These are phyloP conservation scores for Lophius americanus DNA, from an alignment of 2,797 vertebrate species.

Conservation along the genomic window DNA sequence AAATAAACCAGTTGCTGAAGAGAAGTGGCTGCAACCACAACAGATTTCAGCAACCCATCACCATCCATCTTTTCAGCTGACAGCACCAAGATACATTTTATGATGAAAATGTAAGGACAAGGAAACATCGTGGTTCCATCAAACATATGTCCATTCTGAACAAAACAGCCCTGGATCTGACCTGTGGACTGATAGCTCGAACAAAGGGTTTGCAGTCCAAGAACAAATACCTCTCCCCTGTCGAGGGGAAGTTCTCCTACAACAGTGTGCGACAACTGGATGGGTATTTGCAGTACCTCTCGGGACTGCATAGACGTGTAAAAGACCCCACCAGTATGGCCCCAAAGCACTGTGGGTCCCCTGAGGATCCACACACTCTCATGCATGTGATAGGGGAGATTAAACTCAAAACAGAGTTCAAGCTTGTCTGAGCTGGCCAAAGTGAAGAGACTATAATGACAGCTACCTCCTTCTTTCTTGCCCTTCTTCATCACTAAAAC, in stretches of 20 bases:
- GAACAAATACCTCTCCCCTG: constrained; percentile 76
- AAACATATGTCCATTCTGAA: constrained; percentile 78
- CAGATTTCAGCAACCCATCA: constrained; percentile 68
- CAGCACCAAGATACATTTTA: constrained; percentile 79
- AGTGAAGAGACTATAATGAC: constrained; percentile 83
- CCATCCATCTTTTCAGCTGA: constrained; percentile 61
- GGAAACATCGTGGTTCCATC: constrained; percentile 82
- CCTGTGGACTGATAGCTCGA: constrained; percentile 47
- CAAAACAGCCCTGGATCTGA: constrained; percentile 75
- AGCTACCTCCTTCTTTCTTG: constrained; percentile 35
- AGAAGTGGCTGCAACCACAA: constrained; percentile 82
- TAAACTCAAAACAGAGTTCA: constrained; percentile 81
- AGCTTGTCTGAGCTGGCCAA: constrained; percentile 78
- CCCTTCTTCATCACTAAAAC: constrained; percentile 79
- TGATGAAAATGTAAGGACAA: constrained; percentile 83
- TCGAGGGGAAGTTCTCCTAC: constrained; percentile 79
- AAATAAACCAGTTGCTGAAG: constrained; percentile 89
- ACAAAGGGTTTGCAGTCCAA: constrained; percentile 74
- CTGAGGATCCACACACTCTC: constrained; percentile 78
- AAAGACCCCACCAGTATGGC: constrained; percentile 74
- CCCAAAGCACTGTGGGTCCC: constrained; percentile 91
- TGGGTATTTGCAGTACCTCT: constrained; percentile 76
- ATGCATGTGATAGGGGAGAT: constrained; percentile 80
- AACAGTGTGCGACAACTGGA: constrained; percentile 79
- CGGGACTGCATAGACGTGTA: constrained; percentile 74